Base-by-base conservation (phyloP, 2,797 vertebrate genomes). In the Echeneis naucrates region DNA sequence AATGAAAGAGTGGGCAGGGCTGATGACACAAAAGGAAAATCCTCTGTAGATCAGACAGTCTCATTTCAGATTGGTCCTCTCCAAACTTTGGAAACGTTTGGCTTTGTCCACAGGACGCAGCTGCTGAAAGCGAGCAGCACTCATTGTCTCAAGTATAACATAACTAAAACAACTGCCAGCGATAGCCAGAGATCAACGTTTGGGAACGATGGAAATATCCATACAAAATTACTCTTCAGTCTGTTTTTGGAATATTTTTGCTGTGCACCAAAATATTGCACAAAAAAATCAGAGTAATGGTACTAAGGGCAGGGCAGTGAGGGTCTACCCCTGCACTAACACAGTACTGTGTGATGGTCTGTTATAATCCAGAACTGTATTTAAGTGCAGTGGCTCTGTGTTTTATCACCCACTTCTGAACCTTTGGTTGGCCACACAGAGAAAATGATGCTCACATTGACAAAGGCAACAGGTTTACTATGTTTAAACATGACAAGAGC, bases 401-500 rank as follows among this genome's bases (percentile, higher is more conserved):
- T 57, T 55, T 40, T 30, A 65, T 56, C 69, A 51, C 21, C 79
- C 23, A 23, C 32, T 23, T 33, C 32, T 78, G 54, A 80, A 72
- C 77, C 62, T 83, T 56, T 37, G n/a, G 16, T 17, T 8, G 40
- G 40, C 16, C 56, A 26, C 32, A 32, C 44, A 14, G 54, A 50
- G 33, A 51, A 73, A 68, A 66, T 57, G 26, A 71, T 59, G 19
- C 40, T 62, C 21, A 67, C 32, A 23, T 63, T 82, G 40, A 62
- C 70, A 75, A 69, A 63, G 85, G 68, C 45, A 68, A 68, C 55
- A 24, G 45, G 60, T 75, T 65, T 59, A 62, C 63, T 76, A 40
- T 77, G 84, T 75, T 72, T 64, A 72, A 70, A 87, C 42, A 82
- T 61, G 55, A 21, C 23, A 37, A 79, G 35, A 35, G 47, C 50